phyloP scores from a whole-genome alignment of 2,888 invertebrate genomes.

The Catocala nupta region DNA sequence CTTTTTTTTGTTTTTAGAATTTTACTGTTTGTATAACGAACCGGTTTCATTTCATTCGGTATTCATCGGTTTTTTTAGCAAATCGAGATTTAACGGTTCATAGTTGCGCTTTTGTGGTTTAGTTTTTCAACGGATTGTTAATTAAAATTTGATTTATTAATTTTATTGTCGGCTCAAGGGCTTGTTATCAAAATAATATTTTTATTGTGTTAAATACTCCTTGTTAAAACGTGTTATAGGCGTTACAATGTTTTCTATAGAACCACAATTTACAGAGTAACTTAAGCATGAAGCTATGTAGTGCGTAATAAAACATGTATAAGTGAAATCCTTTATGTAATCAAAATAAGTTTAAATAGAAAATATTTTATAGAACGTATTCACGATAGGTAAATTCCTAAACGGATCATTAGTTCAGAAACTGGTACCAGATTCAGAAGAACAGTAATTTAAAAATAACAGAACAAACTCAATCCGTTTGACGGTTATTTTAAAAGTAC shows the following conservation, averaged over 20 bases:
- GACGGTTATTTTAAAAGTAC: no score
- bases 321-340: no score
- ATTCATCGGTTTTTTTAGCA: conserved; percentile 76
- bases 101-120: conserved; percentile 81
- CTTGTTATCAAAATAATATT: conserved; percentile 64
- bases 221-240: not conserved
- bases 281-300: no score
- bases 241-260: conserved; percentile 1
- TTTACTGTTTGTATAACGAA: conserved; percentile 75
- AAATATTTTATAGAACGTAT: no score
- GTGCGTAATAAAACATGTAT: no score
- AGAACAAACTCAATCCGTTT: no score
- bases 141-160: conserved; percentile 86
- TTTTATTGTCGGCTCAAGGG: conserved; percentile 71
- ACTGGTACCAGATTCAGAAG: no score
- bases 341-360: no score
- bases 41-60: conserved; percentile 81
- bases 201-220: conserved; percentile 32
- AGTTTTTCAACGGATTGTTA: conserved; percentile 75
- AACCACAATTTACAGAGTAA: not conserved
- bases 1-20: conserved; percentile 79
- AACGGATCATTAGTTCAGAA: no score
- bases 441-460: no score
- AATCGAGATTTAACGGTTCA: conserved; percentile 84
- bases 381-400: no score